Base-by-base conservation (phyloP, 2,797 vertebrate genomes). In the Melanogrammus aeglefinus region DNA sequence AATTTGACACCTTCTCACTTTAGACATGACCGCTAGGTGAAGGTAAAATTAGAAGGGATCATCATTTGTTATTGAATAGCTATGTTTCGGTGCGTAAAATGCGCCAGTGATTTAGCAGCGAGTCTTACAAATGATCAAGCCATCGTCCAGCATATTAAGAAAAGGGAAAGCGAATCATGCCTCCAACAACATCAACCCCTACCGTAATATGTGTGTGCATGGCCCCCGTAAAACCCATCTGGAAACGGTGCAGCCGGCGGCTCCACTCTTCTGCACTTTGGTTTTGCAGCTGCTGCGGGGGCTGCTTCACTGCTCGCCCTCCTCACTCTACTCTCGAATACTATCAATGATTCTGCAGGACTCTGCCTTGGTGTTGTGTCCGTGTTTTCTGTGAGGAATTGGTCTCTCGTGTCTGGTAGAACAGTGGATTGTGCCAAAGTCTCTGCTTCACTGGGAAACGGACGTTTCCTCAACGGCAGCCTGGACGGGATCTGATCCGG, bases 391-490 rank as follows among this genome's bases (percentile, higher is more conserved):
- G 63, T 27, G 63, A 12, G 63, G 57, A 27, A 13, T 69, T 8
- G 63, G 63, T 69, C 8, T 69, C n/a, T 8, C 24, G 63, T 27
- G n/a, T 69, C n/a, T 12, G 21, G n/a, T 21, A 24, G 57, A 24
- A 24, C 21, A 21, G 21, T 63, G 21, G 57, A 9, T 63, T 47
- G 85, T 2, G 9, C 82, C 27, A 70, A 77, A 1, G 29, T 76
- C 31, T 57, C 70, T 7, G 4, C 74, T 89, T 90, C 27, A 79
- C 79, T 75, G 87, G n/a, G 80, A 79, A 93, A 85, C 69, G 76
- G 92, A 21, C 94, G 94, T 81, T 95, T 95, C 90, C 94, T 91
- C 31, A 95, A 88, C 31, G 94, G 94, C 80, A 95, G 94, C 2
- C 81, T 89, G 2, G 1, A 72, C 7, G 80, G 87, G 27, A 82